Conservation (phyloP, 2,113 vertebrate species). For the Phyllostomus discolor region DNA sequence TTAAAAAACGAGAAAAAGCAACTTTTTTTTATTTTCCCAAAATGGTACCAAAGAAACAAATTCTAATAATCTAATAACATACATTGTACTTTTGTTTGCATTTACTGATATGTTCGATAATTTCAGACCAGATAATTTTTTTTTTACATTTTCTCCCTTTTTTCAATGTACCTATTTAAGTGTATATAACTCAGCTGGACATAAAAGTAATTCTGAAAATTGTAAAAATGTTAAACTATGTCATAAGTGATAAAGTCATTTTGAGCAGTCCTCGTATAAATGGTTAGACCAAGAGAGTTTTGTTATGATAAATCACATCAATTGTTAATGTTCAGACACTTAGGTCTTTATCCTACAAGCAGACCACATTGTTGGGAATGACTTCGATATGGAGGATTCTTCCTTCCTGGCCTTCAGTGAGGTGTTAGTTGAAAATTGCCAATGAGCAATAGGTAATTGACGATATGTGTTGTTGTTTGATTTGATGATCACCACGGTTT, state of each 20-base stretch:
- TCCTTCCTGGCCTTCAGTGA: not conserved
- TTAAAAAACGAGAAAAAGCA: not conserved
- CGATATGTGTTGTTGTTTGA: not conserved
- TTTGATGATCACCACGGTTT: not conserved
- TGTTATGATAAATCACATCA: not conserved
- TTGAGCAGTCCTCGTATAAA: not conserved
- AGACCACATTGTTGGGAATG: not conserved
- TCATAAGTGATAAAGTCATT: not conserved
- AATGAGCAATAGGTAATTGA: not conserved
- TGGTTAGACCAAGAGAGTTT: not conserved
- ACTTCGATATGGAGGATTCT: not conserved
- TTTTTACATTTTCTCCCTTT: not conserved
- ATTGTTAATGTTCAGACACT: not conserved
- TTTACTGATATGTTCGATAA: not conserved
- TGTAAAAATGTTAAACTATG: not conserved
- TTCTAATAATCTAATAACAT: not conserved
- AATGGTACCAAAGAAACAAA: not conserved
- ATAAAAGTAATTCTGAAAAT: not conserved
- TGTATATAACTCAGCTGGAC: not conserved
- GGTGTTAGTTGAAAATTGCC: not conserved
- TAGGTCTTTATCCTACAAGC: not conserved
- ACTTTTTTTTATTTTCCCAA: constrained; percentile 9
- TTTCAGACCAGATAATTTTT: not conserved
- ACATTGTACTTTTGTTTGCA: not conserved
- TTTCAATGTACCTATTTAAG: not conserved